phyloP scores from a whole-genome alignment of 2,888 invertebrate species.

The Rhabditoides inermis region DNA sequence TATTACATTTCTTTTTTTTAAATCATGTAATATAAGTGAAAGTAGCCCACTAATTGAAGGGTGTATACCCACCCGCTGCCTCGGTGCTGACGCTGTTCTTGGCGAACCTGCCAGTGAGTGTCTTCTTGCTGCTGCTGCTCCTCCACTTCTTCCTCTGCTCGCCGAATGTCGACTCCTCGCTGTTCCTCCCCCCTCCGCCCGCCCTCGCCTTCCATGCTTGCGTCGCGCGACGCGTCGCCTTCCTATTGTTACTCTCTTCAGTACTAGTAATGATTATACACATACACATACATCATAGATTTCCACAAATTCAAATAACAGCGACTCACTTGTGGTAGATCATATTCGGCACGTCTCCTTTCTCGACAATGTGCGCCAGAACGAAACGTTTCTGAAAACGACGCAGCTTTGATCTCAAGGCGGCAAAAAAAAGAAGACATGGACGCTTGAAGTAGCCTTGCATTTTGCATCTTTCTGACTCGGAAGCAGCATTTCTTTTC shows the following conservation, averaged over 20 bases:
- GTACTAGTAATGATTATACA: neutral
- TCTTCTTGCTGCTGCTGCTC: neutral
- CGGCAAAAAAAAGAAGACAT: neutral
- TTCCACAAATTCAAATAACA: neutral
- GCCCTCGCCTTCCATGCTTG: no score
- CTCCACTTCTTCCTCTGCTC: no score
- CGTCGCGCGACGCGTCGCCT: neutral
- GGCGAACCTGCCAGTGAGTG: no score
- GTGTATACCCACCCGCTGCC: no score
- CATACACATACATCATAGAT: neutral
- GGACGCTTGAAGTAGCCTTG: neutral
- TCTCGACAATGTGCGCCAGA: constrained; percentile 21
- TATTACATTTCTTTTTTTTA: no score
- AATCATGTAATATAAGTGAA: no score
- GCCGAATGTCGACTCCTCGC: no score
- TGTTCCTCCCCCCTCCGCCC: no score
- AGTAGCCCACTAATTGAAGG: no score
- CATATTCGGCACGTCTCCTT: constrained; percentile 24
- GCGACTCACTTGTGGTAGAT: constrained; percentile 2
- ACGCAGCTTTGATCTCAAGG: neutral
- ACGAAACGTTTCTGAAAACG: constrained; percentile 27
- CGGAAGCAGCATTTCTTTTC: no score
- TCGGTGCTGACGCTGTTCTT: no score
- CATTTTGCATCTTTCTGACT: no score
- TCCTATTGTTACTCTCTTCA: neutral